A percentile compares a stretch with the other conserved stretches of the same genome.
Conservation (phyloP, 2,888 invertebrate species). For the Napeogenes inachia region DNA sequence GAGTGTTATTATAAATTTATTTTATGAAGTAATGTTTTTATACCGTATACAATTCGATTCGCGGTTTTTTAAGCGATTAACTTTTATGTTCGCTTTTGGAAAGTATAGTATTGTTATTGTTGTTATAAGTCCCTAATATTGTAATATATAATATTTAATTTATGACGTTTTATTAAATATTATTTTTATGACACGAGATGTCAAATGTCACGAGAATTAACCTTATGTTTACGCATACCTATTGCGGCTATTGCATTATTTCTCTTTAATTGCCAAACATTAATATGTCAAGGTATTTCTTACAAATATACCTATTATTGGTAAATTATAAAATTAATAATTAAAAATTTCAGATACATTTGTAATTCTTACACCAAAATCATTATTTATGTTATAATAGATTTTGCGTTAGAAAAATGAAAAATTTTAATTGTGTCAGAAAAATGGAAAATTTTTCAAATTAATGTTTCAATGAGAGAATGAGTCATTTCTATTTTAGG, state of each 20-base stretch:
- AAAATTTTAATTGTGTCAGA: too few species aligned
- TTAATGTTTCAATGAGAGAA: too few species aligned
- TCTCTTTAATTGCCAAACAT: background rate
- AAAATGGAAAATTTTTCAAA: too few species aligned
- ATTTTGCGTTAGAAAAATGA: too few species aligned
- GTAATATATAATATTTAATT: too few species aligned
- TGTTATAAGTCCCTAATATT: background rate
- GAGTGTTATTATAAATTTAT: slow-evolving; percentile 13
- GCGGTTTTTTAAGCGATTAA: background rate
- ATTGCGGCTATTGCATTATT: background rate
- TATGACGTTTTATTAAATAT: background rate
- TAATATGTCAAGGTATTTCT: background rate
- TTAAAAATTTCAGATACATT: too few species aligned
- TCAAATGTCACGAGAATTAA: background rate
- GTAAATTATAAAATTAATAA: background rate
- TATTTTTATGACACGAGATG: background rate
- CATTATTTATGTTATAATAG: too few species aligned
- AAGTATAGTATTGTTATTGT: background rate
- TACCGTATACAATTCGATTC: background rate
- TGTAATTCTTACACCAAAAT: too few species aligned
- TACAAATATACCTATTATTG: background rate
- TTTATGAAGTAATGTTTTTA: background rate
- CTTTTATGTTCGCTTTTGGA: slow-evolving; percentile 1
- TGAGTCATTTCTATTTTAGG: too few species aligned
- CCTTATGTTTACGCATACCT: background rate